Base-by-base conservation (phyloP, 2,113 vertebrate genomes). In the Steatornis caripensis region DNA sequence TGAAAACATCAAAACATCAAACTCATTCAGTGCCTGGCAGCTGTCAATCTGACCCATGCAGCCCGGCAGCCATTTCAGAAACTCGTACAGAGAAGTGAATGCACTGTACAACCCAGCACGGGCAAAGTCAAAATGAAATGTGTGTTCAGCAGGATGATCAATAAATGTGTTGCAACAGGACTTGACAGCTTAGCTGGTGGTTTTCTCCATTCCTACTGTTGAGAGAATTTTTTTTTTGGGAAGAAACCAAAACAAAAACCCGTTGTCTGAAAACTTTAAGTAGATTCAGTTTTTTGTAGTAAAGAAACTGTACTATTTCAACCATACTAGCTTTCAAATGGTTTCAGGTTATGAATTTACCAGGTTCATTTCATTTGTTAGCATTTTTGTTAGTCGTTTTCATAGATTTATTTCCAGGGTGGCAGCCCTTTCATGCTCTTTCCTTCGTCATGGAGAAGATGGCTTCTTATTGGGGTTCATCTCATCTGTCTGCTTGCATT, bases 41-140 rank as follows among this genome's bases (percentile, higher is more conserved):
- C 27, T 27, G 12, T 10, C 0, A 0, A 1, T 53, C 45, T 2
- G 10, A 15, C 74, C 43, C 23, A 22, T 1, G 2, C 15, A 34
- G 14, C 48, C 30, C 32, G 11, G 21, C 10, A 64, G 20, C 3
- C 2, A 1, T 23, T 69, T 69, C 70, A 55, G 78, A 39, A 69
- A 76, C 43, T 36, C 17, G 53, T 36, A 34, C 8, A 20, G 70
- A 39, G 36, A 39, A 68, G 43, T 29, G n/a, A 68, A 6, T 21
- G 18, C 20, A 6, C 37, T 53, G 20, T 46, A 17, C 12, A 62
- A 21, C 36, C 23, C 74, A 94, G 48, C 78, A 53, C 2, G 36
- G 45, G 21, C 36, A 60, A 48, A 51, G 79, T 43, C 46, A 34
- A 64, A 94, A 65, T 19, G 36, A 55, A 87, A 30, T 4, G 5